These are phyloP conservation scores for Larimichthys crocea DNA, from an alignment of 2,113 vertebrate genomes.

Conservation along the genomic window DNA sequence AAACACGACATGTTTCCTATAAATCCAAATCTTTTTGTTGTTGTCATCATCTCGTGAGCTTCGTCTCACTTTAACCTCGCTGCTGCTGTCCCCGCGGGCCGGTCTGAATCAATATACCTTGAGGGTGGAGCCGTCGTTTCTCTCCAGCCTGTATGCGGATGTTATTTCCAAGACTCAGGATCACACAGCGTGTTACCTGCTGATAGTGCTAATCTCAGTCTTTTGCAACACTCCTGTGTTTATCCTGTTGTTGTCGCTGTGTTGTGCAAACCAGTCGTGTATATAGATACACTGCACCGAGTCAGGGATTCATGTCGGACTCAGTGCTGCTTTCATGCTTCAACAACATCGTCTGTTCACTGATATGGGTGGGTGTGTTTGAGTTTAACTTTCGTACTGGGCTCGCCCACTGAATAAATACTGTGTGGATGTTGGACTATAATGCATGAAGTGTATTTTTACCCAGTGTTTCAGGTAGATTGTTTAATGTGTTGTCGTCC, in stretches of 20 bases:
- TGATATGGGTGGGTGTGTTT: background rate
- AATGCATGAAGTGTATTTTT: conserved; percentile 1
- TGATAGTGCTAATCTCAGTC: background rate
- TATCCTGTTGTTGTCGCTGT: background rate
- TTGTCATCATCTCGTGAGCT: background rate
- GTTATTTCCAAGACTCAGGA: background rate
- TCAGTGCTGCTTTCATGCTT: background rate
- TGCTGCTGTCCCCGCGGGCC: conserved; percentile 1
- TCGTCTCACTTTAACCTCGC: background rate
- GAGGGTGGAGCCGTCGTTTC: conserved; percentile 36
- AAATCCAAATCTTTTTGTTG: background rate
- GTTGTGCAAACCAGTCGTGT: background rate
- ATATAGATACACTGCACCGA: background rate
- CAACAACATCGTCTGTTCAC: background rate
- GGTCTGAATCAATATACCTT: conserved; percentile 32
- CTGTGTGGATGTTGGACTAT: background rate
- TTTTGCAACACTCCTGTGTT: background rate
- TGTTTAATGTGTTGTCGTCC: background rate
- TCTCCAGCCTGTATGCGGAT: conserved; percentile 1
- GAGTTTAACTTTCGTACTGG: background rate
- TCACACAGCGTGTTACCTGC: background rate
- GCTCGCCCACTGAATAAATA: background rate
- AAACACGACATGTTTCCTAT: background rate
- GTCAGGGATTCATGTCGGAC: background rate
- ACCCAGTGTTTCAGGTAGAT: background rate